phyloP scores from a whole-genome alignment of 2,797 vertebrate genomes.

The Huso huso region DNA sequence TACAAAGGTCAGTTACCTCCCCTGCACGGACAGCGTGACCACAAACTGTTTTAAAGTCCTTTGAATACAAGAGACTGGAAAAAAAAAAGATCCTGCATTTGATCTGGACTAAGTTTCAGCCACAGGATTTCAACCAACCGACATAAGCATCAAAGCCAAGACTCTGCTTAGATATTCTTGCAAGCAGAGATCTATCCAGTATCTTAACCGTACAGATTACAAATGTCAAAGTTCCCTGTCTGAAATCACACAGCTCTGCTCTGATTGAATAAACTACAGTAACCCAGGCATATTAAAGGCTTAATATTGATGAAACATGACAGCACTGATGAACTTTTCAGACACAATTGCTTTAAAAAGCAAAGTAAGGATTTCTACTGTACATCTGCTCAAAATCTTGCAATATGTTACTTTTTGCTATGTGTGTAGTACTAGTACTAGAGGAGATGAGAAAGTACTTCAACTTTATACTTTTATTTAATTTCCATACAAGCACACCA shows the following conservation, averaged over 20 bases:
- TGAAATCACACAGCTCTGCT: not conserved
- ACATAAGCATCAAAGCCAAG: conserved; percentile 4
- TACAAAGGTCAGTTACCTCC: too few relatives aligned
- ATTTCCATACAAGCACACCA: not conserved
- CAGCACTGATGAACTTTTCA: not conserved
- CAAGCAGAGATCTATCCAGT: not conserved
- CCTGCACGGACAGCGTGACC: too few relatives aligned
- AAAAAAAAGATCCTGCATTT: not conserved
- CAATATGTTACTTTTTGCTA: not conserved
- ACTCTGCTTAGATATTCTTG: not conserved
- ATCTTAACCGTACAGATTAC: conserved; percentile 4
- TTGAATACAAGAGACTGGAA: not conserved
- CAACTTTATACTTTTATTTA: not conserved
- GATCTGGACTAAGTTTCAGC: not conserved
- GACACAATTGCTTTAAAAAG: not conserved
- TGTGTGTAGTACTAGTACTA: not conserved
- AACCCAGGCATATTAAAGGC: conserved; percentile 1
- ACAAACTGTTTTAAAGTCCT: too few relatives aligned
- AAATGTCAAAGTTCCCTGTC: conserved; percentile 5
- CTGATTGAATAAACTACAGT: not conserved
- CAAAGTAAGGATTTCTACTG: not conserved
- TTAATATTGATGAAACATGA: conserved; percentile 7
- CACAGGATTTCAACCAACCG: not conserved
- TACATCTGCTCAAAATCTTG: too few relatives aligned
- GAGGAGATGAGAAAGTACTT: not conserved